A percentile compares a stretch with the other conserved stretches of the same genome.
phyloP scores from a whole-genome alignment of 2,888 invertebrate species.

The Calliscelio sp. region DNA sequence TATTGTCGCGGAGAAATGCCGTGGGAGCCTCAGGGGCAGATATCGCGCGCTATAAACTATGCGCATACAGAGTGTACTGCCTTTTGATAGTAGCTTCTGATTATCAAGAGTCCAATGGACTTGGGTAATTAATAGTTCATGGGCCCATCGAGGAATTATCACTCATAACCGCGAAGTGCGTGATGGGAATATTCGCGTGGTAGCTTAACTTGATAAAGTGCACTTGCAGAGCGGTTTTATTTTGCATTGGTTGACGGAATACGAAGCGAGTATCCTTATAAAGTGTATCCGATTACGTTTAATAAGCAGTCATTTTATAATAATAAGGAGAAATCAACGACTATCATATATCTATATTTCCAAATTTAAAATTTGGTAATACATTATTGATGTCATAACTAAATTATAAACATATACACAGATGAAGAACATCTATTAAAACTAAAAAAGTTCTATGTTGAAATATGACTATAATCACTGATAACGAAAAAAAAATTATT shows the following conservation, averaged over 20 bases:
- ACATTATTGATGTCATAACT: too few relatives aligned
- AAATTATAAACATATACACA: too few relatives aligned
- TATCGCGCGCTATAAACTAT: too few relatives aligned
- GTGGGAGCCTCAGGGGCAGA: too few relatives aligned
- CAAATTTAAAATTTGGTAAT: too few relatives aligned
- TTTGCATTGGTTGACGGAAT: conserved; percentile 53
- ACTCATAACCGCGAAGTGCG: conserved; percentile 77
- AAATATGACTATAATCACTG: too few relatives aligned
- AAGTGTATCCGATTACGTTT: conserved; percentile 55
- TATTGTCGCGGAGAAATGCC: too few relatives aligned
- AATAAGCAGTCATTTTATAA: conserved; percentile 17
- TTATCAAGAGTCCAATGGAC: conserved; percentile 75
- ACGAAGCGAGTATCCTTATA: conserved; percentile 40
- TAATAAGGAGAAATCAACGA: too few relatives aligned
- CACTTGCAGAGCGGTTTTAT: conserved; percentile 56
- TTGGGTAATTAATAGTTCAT: conserved; percentile 81
- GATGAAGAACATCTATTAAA: too few relatives aligned
- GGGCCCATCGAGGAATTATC: conserved; percentile 77
- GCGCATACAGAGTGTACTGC: conserved; percentile 66
- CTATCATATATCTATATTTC: too few relatives aligned
- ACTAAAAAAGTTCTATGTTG: too few relatives aligned
- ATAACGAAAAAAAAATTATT: too few relatives aligned
- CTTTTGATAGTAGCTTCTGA: conserved; percentile 74
- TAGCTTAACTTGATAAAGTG: conserved; percentile 72
- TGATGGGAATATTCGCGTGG: conserved; percentile 76